Evolutionary conservation across 2,888 invertebrate genomes (phyloP).

Genomic region (Chydorus sphaericus): DNA sequence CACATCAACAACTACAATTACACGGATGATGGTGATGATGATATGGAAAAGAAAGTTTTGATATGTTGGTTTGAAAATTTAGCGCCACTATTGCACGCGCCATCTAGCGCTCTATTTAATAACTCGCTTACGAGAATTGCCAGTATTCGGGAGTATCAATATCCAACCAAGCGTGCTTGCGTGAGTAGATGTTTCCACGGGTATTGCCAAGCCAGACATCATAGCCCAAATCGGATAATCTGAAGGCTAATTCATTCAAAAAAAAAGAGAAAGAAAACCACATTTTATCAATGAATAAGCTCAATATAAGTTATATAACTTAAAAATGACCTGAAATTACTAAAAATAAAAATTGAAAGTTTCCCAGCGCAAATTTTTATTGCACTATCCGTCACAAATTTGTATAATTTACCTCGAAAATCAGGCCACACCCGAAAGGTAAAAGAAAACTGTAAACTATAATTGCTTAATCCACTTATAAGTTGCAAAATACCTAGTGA

Average conservation of each 20-base stretch:
- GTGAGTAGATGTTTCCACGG: conserved; percentile 54
- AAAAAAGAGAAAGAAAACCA: no score
- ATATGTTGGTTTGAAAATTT: not conserved
- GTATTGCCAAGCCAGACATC: conserved; percentile 24
- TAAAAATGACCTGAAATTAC: no score
- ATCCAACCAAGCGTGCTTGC: conserved; percentile 35
- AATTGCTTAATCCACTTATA: no score
- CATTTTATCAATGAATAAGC: no score
- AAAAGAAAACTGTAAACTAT: not conserved
- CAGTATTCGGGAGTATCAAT: conserved; percentile 36
- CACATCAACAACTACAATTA: no score
- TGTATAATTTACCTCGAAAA: no score
- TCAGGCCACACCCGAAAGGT: no score
- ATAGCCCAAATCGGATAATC: not conserved
- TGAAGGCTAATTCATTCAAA: conserved; percentile 6
- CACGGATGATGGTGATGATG: not conserved
- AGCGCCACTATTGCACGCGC: no score
- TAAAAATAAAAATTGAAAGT: no score
- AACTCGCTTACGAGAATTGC: conserved; percentile 36
- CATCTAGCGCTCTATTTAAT: conserved; percentile 38
- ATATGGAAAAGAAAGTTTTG: not conserved
- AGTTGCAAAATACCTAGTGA: conserved; percentile 24
- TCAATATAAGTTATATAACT: no score
- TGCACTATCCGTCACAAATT: no score
- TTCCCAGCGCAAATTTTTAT: no score